phyloP scores from a whole-genome alignment of 1,140 invertebrate species.

The Pantala flavescens region DNA sequence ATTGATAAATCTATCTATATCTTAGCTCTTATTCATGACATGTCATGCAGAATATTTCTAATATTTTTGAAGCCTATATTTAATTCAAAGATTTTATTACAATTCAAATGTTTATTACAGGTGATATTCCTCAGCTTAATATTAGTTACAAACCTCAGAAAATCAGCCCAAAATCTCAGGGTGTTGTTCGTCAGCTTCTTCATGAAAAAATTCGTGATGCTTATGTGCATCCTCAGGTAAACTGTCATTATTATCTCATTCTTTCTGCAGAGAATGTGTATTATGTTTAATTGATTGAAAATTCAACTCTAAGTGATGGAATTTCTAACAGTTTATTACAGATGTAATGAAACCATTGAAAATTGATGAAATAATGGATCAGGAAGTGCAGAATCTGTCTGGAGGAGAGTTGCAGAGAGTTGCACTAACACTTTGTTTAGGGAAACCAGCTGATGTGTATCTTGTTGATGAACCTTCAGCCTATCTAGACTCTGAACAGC shows the following conservation, averaged over 20 bases:
- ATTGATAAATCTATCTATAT: no score
- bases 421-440: slow-evolving; percentile 88
- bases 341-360: slow-evolving; percentile 98
- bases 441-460: slow-evolving; percentile 98
- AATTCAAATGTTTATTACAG: slow-evolving; percentile 35
- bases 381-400: slow-evolving; percentile 97
- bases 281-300: not conserved
- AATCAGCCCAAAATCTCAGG: slow-evolving; percentile 95
- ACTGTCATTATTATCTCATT: slow-evolving; percentile 10
- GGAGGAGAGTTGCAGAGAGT: slow-evolving; percentile 99
- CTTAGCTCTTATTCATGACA: no score
- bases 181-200: slow-evolving; percentile 79
- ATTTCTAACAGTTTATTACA: slow-evolving; percentile 70
- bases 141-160: slow-evolving; percentile 99
- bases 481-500: slow-evolving; percentile 98
- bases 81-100: no score
- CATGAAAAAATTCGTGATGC: slow-evolving; percentile 96
- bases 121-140: slow-evolving; percentile 80
- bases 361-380: slow-evolving; percentile 97
- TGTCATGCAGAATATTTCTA: no score
- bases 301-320: not conserved
- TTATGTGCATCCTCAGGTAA: slow-evolving; percentile 85
- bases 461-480: slow-evolving; percentile 98
- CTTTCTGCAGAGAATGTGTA: not conserved
- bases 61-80: no score